A percentile compares a stretch with the other conserved stretches of the same genome.
Conservation (phyloP, 2,113 vertebrate genomes). For the Gadus macrocephalus region DNA sequence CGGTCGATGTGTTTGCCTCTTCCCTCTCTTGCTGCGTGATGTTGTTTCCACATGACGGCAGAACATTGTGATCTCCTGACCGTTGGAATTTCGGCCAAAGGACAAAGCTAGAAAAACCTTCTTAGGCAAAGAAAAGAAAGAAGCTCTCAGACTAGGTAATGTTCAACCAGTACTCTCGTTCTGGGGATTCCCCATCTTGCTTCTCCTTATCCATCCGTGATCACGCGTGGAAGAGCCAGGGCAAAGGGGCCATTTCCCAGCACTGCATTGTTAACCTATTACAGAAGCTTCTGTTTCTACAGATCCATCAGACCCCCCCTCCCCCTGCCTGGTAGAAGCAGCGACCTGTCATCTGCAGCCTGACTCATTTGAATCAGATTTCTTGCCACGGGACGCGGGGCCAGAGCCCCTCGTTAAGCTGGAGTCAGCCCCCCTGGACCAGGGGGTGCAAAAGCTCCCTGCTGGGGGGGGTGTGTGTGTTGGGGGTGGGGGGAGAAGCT, state of each 20-base stretch:
- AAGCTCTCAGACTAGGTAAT: neutral
- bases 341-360: slow-evolving; percentile 43
- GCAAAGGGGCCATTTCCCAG: neutral
- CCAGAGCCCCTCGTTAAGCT: slow-evolving; percentile 25
- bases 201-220: neutral
- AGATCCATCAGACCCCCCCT: slow-evolving; percentile 3
- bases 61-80: slow-evolving; percentile 32
- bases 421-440: neutral
- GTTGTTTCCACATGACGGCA: slow-evolving; percentile 26
- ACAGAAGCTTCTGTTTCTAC: neutral
- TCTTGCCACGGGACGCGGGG: slow-evolving; percentile 41
- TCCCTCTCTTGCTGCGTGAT: neutral
- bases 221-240: neutral
- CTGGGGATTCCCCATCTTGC: neutral
- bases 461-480: neutral
- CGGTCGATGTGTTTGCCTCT: neutral
- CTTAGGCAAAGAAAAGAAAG: neutral
- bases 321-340: slow-evolving; percentile 25
- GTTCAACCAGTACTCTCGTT: neutral
- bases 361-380: slow-evolving; percentile 57
- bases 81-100: slow-evolving; percentile 48
- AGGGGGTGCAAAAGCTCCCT: too few relatives aligned
- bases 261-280: neutral
- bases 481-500: slow-evolving; percentile 9
- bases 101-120: slow-evolving; percentile 17